These are phyloP conservation scores for Cydia pomonella DNA, from an alignment of 1,140 invertebrate genomes.

Conservation along the genomic window DNA sequence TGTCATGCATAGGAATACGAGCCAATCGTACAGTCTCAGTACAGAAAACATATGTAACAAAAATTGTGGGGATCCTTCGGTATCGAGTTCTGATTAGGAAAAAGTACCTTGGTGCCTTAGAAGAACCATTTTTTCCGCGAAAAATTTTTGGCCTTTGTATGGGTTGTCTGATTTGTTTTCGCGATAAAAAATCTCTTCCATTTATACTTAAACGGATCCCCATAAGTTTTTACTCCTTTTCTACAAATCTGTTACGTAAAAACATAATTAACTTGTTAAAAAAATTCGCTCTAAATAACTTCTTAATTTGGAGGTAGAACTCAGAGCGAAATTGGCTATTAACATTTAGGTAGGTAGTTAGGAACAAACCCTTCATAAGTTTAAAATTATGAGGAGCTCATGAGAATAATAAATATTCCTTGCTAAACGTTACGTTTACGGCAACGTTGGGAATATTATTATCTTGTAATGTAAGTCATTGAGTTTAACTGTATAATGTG, in stretches of 20 bases:
- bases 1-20: too few species aligned
- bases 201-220: too few species aligned
- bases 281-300: not conserved
- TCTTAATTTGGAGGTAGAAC: not conserved
- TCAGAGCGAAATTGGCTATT: not conserved
- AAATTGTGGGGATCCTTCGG: too few species aligned
- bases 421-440: constrained; percentile 26
- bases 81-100: too few species aligned
- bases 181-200: too few species aligned
- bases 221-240: not conserved
- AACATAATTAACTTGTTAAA: not conserved
- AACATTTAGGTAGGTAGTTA: not conserved
- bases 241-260: not conserved
- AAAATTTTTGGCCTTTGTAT: too few species aligned
- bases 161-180: too few species aligned
- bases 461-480: not conserved
- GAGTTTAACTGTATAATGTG: not conserved
- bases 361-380: constrained; percentile 1
- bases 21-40: too few species aligned
- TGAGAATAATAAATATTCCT: constrained; percentile 22
- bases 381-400: constrained; percentile 26
- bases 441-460: constrained; percentile 2
- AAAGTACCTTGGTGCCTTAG: too few species aligned
- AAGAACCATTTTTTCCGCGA: too few species aligned
- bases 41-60: too few species aligned